phyloP scores from a whole-genome alignment of 2,113 vertebrate species.

The Paracanthobrama guichenoti region DNA sequence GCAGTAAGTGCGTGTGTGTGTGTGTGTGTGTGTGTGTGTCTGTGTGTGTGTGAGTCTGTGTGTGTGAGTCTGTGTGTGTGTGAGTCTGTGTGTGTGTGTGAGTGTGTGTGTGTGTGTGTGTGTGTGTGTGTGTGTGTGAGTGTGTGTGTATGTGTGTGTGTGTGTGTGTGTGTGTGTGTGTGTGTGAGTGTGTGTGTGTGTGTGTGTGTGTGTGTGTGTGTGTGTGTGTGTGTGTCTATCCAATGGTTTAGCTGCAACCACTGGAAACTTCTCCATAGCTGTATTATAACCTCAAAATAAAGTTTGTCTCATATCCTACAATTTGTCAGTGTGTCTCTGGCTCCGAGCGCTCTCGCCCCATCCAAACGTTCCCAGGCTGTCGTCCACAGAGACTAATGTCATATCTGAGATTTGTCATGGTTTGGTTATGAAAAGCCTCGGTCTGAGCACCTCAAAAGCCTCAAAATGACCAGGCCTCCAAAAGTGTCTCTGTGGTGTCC shows the following conservation, averaged over 20 bases:
- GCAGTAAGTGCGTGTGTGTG: constrained; percentile 46
- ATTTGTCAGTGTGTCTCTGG: neutral
- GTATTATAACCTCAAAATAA: too few relatives aligned
- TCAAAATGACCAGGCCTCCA: neutral
- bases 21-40: neutral
- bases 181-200: neutral
- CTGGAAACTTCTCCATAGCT: too few relatives aligned
- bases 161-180: neutral
- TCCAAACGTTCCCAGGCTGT: constrained; percentile 24
- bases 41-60: neutral
- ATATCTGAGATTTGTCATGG: constrained; percentile 55
- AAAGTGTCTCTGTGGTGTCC: constrained; percentile 42
- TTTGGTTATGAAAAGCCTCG: constrained; percentile 37
- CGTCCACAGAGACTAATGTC: constrained; percentile 39
- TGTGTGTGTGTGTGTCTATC: too few relatives aligned
- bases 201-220: neutral
- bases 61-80: too few relatives aligned
- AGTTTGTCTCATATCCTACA: too few relatives aligned
- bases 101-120: neutral
- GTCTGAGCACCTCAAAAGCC: constrained; percentile 28
- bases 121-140: neutral
- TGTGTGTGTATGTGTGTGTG: neutral
- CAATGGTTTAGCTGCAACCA: too few relatives aligned
- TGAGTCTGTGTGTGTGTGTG: neutral
- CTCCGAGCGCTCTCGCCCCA: neutral